Evolutionary conservation across 64 coral and sea anemone genomes (phyloP), one percentile per base, ranked within the genome.

Genomic region (Catalaphyllia jardinei): DNA sequence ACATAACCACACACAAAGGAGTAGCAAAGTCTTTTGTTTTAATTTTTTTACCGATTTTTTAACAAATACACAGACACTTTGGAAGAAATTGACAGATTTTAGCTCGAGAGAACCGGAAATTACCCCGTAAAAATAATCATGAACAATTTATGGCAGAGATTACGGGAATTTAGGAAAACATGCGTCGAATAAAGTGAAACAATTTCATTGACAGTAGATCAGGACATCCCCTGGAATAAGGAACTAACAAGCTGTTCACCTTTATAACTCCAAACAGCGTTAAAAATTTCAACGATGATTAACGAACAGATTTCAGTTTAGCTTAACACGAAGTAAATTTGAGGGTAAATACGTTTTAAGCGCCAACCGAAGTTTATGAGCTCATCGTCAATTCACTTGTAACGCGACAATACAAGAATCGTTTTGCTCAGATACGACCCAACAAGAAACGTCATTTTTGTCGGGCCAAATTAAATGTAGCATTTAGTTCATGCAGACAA

Each of bases 131-230:
- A 71, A 63, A 84, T 35, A 65, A 71, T 50, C 81, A 42, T 65
- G 62, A 27, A 15, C 38, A 10, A 90, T 82, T 82, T 67, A 67
- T 74, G 54, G 62, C n/a, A 59, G 75, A 91, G 49, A 61, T 25
- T 73, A 84, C 71, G 72, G 30, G 72, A 76, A 83, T 91, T 64
- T 64, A 29, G 52, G 19, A 51, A 84, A 52, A 81, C 65, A 80
- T 22, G 4, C 27, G 61, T 33, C 30, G 42, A 7, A 1, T 13
- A 52, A 80, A 88, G 57, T 55, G 19, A 52, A 31, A 50, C 10
- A 31, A 11, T 65, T 24, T 57, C 31, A 25, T 2, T 82, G 74
- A 39, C 33, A 42, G 38, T 31, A 17, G 27, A 27, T 12, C 81
- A 84, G 63, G 81, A 51, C 62, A 84, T 84, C 81, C 63, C 62